A percentile compares a stretch with the other conserved stretches of the same genome.
Evolutionary conservation across 2,797 vertebrate genomes (phyloP).

Genomic region (Cynodonichthys magdalenae): DNA sequence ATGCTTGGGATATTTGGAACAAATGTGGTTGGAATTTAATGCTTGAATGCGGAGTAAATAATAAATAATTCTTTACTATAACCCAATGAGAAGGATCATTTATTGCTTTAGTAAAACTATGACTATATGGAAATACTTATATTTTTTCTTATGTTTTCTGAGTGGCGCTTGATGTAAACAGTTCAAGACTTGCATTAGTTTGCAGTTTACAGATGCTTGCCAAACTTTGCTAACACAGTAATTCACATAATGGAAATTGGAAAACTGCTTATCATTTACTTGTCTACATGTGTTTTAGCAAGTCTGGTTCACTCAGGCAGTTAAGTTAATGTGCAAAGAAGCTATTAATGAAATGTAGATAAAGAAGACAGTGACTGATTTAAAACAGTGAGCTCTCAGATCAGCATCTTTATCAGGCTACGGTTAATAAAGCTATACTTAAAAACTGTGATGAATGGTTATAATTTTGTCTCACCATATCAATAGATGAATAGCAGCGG

Average conservation of each 20-base stretch:
- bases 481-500: neutral
- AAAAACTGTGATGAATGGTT: neutral
- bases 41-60: conserved; percentile 4
- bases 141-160: no score
- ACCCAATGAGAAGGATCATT: neutral
- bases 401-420: neutral
- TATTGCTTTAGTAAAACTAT: neutral
- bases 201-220: neutral
- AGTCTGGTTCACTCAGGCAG: neutral
- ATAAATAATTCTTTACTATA: conserved; percentile 2
- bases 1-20: neutral
- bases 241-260: neutral
- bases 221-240: neutral
- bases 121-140: neutral
- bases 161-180: neutral
- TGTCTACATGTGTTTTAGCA: neutral
- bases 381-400: neutral
- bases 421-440: neutral
- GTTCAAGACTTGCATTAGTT: neutral
- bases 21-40: conserved; percentile 10
- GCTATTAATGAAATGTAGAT: neutral
- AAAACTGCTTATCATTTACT: neutral
- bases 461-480: neutral
- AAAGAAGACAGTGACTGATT: neutral
- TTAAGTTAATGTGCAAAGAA: neutral